Base-by-base conservation (phyloP, 2,888 invertebrate genomes). In the Mayetiola destructor region DNA sequence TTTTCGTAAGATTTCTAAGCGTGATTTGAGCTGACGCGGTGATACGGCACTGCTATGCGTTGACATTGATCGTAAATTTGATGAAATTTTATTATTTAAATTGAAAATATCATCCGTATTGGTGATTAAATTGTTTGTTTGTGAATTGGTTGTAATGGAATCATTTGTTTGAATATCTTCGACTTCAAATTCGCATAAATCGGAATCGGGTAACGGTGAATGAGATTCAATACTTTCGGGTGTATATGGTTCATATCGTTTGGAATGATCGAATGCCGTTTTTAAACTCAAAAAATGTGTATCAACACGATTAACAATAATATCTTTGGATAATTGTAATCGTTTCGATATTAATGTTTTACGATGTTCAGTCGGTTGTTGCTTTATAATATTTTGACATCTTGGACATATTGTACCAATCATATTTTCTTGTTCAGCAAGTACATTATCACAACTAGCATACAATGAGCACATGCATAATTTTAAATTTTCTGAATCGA, bases 141-240 rank as follows among this genome's bases (percentile, higher is more conserved):
- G 57, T n/a, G n/a, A n/a, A 57, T 58, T 58, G 18, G 40, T 32
- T 52, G 35, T 32, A 29, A 39, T 52, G 48, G 52, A 59, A 23
- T 21, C 10, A 30, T 32, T 36, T 14, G 4, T 4, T 18, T 18
- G 58, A 55, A 60, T 57, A 54, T 64, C 59, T 48, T 58, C 59
- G 1, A 69, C 53, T 55, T 73, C 53, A 61, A 30, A 14, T 56
- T 74, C 72, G 40, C 66, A 64, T 5, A 72, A 65, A 60, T 75
- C 71, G 9, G 63, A 61, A 0, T 64, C 63, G 37, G 75, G 80
- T 60, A 76, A 76, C 0, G 87, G 86, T 48, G 84, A 83, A 64
- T 80, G 84, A 21, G 86, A 85, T 64, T 87, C 87, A 61, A 81
- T 76, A 68, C 85, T 86, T 65, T 88, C 88, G n/a, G 88, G 88